Evolutionary conservation across 2,888 invertebrate genomes (phyloP), one percentile per base, ranked within the genome.

Genomic region (Petrolisthes cinctipes): DNA sequence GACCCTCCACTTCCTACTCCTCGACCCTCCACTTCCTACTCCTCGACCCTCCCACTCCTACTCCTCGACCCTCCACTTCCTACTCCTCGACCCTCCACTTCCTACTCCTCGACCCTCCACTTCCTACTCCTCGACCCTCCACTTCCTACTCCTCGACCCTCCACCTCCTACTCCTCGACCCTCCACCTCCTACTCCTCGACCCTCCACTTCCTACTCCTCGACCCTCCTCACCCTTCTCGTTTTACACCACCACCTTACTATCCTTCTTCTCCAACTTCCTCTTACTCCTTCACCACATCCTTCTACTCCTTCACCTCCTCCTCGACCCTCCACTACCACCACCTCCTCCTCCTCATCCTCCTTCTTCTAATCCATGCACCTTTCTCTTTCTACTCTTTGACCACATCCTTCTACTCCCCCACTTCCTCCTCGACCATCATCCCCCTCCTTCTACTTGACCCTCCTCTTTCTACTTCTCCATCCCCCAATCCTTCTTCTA

Each of bases 331-430:
- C 37, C 37, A 1, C 2, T 37, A 1, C 2, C 37, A 1, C 37
- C 37, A 1, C 37, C 37, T 37, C 37, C 37, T 37, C 37, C 37
- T 37, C 23, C 9, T 71, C 23, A 23, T 0, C 23, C n/a, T 9
- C 7, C 71, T 71, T 1, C 23, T 23, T 0, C 20, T 75, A 0
- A 14, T 37, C 20, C 75, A 5, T 0, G 9, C n/a, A 23, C 37
- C 37, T 2, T 37, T 2, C 37, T 37, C 37, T 2, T 37, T 7
- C 75, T 51, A 5, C 71, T 20, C 14, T 20, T 51, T 23, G 20
- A 75, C 20, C 75, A 75, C 75, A n/a, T 4, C 75, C 75, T 11
- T 75, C 75, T 20, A 75, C 75, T n/a, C n/a, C 75, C 17, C 75
- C 4, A 5, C n/a, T 14, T 7, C 23, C 75, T 23, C 11, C 23